Evolutionary conservation across 30 jellyfish, hydroid and myxozoan species (phyloP), one percentile per base, ranked within the genome.

Genomic region (Hydra vulgaris): DNA sequence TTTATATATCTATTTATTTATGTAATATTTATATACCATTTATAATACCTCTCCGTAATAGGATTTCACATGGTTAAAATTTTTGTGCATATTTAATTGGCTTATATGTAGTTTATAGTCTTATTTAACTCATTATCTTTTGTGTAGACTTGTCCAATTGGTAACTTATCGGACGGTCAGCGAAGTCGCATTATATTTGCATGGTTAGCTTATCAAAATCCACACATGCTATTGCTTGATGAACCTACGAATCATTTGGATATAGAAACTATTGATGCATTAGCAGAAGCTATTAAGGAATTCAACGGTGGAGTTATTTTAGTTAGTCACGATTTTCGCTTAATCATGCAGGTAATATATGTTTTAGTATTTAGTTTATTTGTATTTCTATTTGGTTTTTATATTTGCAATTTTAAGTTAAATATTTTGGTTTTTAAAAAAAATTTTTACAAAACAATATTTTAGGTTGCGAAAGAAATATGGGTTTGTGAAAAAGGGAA

Each of bases 221-320:
- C 99, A 0, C 96, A 94, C 73, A 86, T 94, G 97, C 69, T 94
- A 71, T 70, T 94, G 75, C 94, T 94, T 7, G 99, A 94, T 85
- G 99, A 94, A 89, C 99, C 99, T n/a, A 94, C 99, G 12, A 94
- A 94, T 83, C 99, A 94, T 87, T 84, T 94, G 83, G 99, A 94
- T 84, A 94, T 94, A 53, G 99, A 94, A 73, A 94, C 99, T 4
- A 89, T 94, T 54, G 99, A 94, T 69, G 97, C 99, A 18, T 76
- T 94, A 7, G 97, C 97, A 7, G 96, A 88, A 40, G 99, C 99
- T 17, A 88, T 94, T 81, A 88, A 88, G 66, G 97, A 86, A 85
- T 94, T 89, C 80, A 85, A 88, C 55, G 99, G 99, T 7, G 99
- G 97, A 18, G 82, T 94, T 96, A 94, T 94, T 0, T 78, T 88